phyloP scores from a whole-genome alignment of 2,888 invertebrate species.

The Tenodera sinensis region DNA sequence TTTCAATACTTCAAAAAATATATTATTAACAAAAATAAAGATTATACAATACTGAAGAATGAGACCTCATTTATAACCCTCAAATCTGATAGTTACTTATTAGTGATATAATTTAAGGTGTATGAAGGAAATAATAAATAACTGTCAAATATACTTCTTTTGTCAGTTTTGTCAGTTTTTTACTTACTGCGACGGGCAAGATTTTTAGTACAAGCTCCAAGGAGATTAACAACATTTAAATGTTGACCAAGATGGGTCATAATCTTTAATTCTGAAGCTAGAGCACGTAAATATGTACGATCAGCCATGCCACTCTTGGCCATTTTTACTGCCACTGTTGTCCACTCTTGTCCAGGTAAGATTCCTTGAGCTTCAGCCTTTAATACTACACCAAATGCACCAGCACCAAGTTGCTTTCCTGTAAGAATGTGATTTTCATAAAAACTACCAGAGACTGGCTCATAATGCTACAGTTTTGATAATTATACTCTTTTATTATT shows the following conservation, averaged over 20 bases:
- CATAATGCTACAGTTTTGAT: no score
- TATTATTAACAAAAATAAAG: no score
- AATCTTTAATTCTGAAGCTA: slow-evolving; percentile 91
- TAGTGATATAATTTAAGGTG: no score
- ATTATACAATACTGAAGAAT: no score
- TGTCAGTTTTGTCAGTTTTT: neutral
- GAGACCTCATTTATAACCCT: no score
- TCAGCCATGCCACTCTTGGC: slow-evolving; percentile 85
- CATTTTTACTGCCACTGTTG: slow-evolving; percentile 93
- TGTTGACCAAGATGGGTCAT: slow-evolving; percentile 94
- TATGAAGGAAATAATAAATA: neutral
- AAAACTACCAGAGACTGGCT: no score
- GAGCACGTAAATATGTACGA: slow-evolving; percentile 75
- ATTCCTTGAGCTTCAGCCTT: slow-evolving; percentile 82
- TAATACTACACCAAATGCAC: slow-evolving; percentile 92
- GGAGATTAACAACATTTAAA: slow-evolving; percentile 88
- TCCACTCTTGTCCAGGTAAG: slow-evolving; percentile 64
- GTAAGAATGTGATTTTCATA: no score
- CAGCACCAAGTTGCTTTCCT: slow-evolving; percentile 88
- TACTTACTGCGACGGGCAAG: slow-evolving; percentile 49
- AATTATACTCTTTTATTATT: no score
- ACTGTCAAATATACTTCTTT: neutral
- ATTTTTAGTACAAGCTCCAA: slow-evolving; percentile 91
- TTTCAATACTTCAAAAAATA: no score
- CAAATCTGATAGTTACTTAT: no score